Evolutionary conservation across 2,888 invertebrate species (phyloP).

Genomic region (Mythimna albipuncta): DNA sequence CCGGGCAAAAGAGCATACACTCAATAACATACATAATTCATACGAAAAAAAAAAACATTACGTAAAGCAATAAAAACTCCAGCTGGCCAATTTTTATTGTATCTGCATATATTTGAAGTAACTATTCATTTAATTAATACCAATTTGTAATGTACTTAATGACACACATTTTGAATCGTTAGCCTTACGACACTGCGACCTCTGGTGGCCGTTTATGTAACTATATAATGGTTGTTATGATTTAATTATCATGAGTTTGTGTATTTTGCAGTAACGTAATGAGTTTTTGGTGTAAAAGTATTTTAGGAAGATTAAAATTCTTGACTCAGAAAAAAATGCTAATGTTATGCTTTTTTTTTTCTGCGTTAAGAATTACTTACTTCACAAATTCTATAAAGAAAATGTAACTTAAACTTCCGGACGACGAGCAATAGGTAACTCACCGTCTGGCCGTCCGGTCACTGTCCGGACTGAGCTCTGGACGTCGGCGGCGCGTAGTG

Average conservation of each 20-base stretch:
- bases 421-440: no score
- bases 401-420: no score
- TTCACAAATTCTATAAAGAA: no score
- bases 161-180: constrained; percentile 8
- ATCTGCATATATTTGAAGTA: constrained; percentile 7
- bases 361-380: no score
- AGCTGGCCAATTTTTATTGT: constrained; percentile 20
- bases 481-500: no score
- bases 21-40: constrained; percentile 16
- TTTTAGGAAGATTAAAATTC: not conserved
- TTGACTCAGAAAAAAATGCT: no score
- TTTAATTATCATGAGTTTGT: constrained; percentile 20
- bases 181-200: constrained; percentile 21
- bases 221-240: not conserved
- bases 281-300: not conserved
- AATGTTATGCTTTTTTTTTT: no score
- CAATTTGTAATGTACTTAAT: constrained; percentile 12
- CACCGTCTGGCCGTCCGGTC: no score
- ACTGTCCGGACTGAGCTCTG: no score
- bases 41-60: constrained; percentile 9
- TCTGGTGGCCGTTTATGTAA: constrained; percentile 41
- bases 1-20: not conserved
- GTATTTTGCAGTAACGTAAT: not conserved
- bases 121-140: constrained; percentile 15
- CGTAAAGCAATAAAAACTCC: constrained; percentile 14